A percentile compares a stretch with the other conserved stretches of the same genome.
phyloP scores from a whole-genome alignment of 2,888 invertebrate species.

The Eupithecia subfuscata region DNA sequence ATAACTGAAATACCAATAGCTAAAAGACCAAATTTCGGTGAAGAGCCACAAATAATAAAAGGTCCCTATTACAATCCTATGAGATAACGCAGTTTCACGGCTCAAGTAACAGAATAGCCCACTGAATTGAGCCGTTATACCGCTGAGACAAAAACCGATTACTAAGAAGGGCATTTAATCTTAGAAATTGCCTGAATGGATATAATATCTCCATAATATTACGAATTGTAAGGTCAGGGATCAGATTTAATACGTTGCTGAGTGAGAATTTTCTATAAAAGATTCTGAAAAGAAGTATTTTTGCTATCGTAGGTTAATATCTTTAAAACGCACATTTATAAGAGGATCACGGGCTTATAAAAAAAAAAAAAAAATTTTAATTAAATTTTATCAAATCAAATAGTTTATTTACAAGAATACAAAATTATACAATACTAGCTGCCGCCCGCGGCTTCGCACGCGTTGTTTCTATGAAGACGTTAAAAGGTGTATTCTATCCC shows the following conservation, averaged over 20 bases:
- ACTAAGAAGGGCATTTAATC: slow-evolving; percentile 6
- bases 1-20: no score
- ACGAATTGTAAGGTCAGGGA: background rate
- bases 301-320: background rate
- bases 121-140: background rate
- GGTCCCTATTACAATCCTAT: background rate
- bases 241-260: background rate
- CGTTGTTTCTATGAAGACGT: no score
- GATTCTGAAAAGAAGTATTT: background rate
- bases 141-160: background rate
- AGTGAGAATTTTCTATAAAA: background rate
- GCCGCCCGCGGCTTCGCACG: no score
- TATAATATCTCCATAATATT: background rate
- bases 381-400: no score
- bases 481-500: no score
- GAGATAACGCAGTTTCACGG: background rate
- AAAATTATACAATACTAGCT: no score
- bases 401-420: no score
- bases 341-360: no score
- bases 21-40: no score
- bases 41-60: background rate
- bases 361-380: no score
- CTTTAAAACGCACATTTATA: background rate
- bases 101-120: background rate
- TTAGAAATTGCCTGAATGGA: background rate